Evolutionary conservation across 2,113 vertebrate species (phyloP), one percentile per base, ranked within the genome.

Genomic region (Brachyhypopomus occidentalis): DNA sequence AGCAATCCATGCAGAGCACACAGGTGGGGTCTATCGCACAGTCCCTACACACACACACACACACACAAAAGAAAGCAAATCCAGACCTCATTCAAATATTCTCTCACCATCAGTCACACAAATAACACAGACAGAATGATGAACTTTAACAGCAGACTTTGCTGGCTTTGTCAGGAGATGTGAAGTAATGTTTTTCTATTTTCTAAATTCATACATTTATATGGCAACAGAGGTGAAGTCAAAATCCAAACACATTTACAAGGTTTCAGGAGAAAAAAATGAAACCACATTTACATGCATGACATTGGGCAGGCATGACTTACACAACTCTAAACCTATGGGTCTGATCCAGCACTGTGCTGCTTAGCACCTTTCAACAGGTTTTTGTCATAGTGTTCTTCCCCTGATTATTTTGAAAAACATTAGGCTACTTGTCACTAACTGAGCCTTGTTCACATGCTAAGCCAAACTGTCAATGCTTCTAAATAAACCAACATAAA

Each of bases 21-120:
- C 98, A 99, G 2, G 98, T 99, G 82, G 97, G 97, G 91, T 99
- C 98, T 91, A 99, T 98, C 79, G 97, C 98, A 93, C 98, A 99
- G 84, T 99, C 98, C 88, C 98, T 99, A 92, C 78, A 95, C 93
- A 80, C 9, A 60, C 25, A 92, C 78, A 95, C 93, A 80, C 9
- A 60, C 25, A 78, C 58, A 22, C 63, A 72, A 76, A 64, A 2
- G 17, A 36, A 19, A 14, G 27, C 38, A 23, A 36, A 83, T n/a
- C 74, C 22, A 76, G 62, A 56, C 30, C 17, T 59, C 34, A 45
- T 38, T 20, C 62, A 41, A 19, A 67, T 36, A 67, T 19, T 41
- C 2, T 25, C n/a, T 55, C 36, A 66, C 1, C 1, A 34, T 38
- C 27, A 34, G 17, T 17, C 52, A 55, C 20, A 74, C 30, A 20